Base-by-base conservation (phyloP, 2,113 vertebrate species). In the Phyllopteryx taeniolatus region DNA sequence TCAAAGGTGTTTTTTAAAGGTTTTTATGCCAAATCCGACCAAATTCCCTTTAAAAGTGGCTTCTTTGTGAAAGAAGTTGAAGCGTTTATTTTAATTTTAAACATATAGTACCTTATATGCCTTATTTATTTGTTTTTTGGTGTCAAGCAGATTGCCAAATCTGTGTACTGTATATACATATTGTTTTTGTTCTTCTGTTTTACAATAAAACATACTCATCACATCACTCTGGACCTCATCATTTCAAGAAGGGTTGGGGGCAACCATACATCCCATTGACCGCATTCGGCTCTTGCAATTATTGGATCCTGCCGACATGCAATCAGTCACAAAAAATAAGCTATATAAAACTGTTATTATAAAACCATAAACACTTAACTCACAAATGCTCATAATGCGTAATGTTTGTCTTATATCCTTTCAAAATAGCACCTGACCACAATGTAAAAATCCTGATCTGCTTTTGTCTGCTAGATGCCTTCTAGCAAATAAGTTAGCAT, bases 61-160 rank as follows among this genome's bases (percentile, higher is more conserved):
- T 66, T 27, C 22, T 46, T 66, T n/a, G 7, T 73, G 20, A 72
- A n/a, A 61, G 54, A 69, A 67, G 17, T 53, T 20, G 33, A 51
- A 63, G 60, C 35, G 54, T 31, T 73, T 82, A 71, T 67, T 77
- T 75, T 71, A 65, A 17, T 68, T 83, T 84, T 75, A 39, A 39
- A 39, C 35, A 6, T 39, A 39, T 77, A 74, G 56, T 81, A 85
- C 86, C 83, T 72, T 71, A 89, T 70, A 89, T 89, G 89, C 90
- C 87, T 92, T 91, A 91, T 88, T 90, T 88, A 85, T 86, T 88
- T 51, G 31, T 67, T 80, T 80, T 66, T 71, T 46, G 67, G 49
- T 67, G 56, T 79, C 70, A 27, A 77, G 74, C 71, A 19, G 65
- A 75, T 82, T 81, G 64, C 70, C 82, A 82, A 72, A 78, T 64